Base-by-base conservation (phyloP, 2,888 invertebrate genomes). In the Cantharis nigra region DNA sequence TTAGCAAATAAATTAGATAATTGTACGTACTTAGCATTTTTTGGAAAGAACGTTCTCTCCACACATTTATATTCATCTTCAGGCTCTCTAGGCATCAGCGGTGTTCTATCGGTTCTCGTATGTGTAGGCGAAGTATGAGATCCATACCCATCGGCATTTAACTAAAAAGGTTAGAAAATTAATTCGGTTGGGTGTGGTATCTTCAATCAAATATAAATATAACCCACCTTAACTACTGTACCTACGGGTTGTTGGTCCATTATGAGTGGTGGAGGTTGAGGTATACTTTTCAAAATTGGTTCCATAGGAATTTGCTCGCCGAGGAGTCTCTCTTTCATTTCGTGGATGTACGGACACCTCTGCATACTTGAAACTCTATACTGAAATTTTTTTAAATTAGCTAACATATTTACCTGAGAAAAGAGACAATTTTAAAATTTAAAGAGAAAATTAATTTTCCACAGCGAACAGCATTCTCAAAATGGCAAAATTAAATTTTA, bases 251-350 rank as follows among this genome's bases (percentile, higher is more conserved):
- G 85, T 78, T 85, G 85, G 86, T 90, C 90, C 84, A 88, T 89
- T 83, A 88, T 89, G 72, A 89, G 88, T 86, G 90, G 87, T 77
- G 89, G 87, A 77, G 87, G 86, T 80, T 87, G 86, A 78, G 88
- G 86, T 75, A 87, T 85, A 85, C 89, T 88, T 84, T 90, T 91
- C 77, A 90, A 89, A 85, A 92, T 89, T 84, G 91, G 90, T 85
- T 92, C 92, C 90, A 92, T 90, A 83, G 92, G 92, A 86, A 92
- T 89, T 87, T 92, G 92, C 87, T 94, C 92, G 86, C 94, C 94
- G 85, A 96, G 92, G 90, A 96, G 91, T 87, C 96, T 94, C 92
- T 96, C 96, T 91, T 96, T 95, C 96, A 96, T 96, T 93, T 96
- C 96, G 92, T 96, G 95, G 90, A 96, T 94, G 91, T 96, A 96